Evolutionary conservation across 2,113 vertebrate genomes (phyloP).

Genomic region (Tympanuchus pallidicinctus): DNA sequence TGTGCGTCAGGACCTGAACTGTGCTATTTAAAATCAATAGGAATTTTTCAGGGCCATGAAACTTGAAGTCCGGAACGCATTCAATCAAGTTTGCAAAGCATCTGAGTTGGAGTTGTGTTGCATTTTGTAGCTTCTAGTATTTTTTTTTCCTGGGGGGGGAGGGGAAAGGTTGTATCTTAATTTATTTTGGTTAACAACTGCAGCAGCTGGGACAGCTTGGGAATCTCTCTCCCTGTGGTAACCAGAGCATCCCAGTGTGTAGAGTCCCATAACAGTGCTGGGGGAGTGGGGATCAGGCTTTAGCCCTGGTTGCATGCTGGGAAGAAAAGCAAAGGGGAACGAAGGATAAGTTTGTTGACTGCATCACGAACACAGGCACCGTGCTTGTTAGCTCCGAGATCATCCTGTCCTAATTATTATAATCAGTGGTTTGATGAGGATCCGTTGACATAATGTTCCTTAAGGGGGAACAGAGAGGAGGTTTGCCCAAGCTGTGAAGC

Average conservation of each 20-base stretch:
- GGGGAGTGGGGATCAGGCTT: neutral
- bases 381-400: neutral
- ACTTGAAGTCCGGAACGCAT: neutral
- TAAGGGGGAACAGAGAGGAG: neutral
- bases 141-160: neutral
- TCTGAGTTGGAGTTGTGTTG: neutral
- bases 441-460: constrained; percentile 15
- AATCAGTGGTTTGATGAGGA: constrained; percentile 25
- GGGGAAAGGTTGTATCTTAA: neutral
- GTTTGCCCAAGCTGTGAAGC: neutral
- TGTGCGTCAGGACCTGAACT: neutral
- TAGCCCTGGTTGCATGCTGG: neutral
- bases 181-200: neutral
- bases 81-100: neutral
- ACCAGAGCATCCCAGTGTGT: neutral
- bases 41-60: neutral
- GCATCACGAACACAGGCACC: neutral
- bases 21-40: neutral
- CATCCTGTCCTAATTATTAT: constrained; percentile 4
- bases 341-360: neutral
- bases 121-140: neutral
- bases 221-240: neutral
- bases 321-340: neutral
- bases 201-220: neutral
- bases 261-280: neutral